Base-by-base conservation (phyloP, 2,113 vertebrate species). In the Agapornis roseicollis region DNA sequence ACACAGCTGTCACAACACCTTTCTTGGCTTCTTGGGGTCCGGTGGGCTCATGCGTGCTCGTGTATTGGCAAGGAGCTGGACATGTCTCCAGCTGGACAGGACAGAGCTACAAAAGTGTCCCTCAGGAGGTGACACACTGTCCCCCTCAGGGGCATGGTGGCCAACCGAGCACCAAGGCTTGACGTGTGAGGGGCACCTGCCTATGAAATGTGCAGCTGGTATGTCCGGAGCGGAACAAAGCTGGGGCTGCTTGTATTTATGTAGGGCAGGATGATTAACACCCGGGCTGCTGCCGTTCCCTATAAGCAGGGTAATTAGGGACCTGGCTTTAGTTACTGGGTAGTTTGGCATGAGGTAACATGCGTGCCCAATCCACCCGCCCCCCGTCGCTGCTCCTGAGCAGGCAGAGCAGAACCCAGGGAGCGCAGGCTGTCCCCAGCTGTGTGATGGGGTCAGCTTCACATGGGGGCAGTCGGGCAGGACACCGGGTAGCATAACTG, bases 181-280 rank as follows among this genome's bases (percentile, higher is more conserved):
- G 37, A 60, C 0, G 0, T 15, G 61, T 65, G 61, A 68, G 79
- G 39, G 18, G 76, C 55, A 80, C 44, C 80, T 49, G 47, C 17
- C 73, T 89, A 78, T 73, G 81, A 64, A 46, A 63, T 2, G 8
- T 76, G 70, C 39, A 72, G 61, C 65, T 85, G 52, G 37, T 72
- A 29, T 18, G 39, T 74, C 77, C 0, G 0, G 61, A 86, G 56
- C 52, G 56, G 74, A 90, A 90, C 47, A 37, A 93, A 69, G 94
- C 73, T 2, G 1, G 31, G 33, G n/a, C 49, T 94, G 49, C 76
- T 92, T 90, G 73, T 58, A 77, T 88, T 94, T 95, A 90, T 90
- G 82, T 95, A 93, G 95, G 88, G 76, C 88, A 86, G 80, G 55
- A 73, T 84, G 90, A 92, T 90, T 88, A 83, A 90, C 79, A 64